Conservation (phyloP, 2,797 vertebrate species). For the Acipenser oxyrinchus region DNA sequence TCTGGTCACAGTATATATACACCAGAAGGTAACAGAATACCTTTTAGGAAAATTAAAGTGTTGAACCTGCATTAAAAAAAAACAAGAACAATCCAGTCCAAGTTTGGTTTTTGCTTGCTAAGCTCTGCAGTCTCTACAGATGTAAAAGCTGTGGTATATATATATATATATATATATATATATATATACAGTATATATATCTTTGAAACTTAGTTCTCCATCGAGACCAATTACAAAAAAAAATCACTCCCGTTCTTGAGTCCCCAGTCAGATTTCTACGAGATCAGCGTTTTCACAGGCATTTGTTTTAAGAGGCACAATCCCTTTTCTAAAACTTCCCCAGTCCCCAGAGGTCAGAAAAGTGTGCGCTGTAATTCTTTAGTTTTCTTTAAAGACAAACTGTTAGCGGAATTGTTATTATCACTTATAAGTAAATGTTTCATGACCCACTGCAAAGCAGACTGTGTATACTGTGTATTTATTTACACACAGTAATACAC, state of each 20-base stretch:
- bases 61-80: slow-evolving; percentile 11
- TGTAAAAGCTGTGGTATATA: slow-evolving; percentile 53
- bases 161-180: too few species aligned
- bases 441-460: too few species aligned
- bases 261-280: slow-evolving; percentile 9
- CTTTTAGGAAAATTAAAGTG: slow-evolving; percentile 1
- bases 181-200: too few species aligned
- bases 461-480: too few species aligned
- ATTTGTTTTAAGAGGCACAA: not conserved
- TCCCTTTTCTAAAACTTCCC: not conserved
- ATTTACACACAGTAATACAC: too few species aligned
- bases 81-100: not conserved
- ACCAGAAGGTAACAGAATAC: too few species aligned
- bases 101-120: slow-evolving; percentile 7
- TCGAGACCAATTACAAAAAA: slow-evolving; percentile 66
- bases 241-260: slow-evolving; percentile 50
- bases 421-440: too few species aligned
- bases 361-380: not conserved
- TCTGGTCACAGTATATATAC: too few species aligned
- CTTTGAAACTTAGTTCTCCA: slow-evolving; percentile 60
- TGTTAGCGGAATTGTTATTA: too few species aligned
- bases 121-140: slow-evolving; percentile 35
- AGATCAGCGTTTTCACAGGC: slow-evolving; percentile 10
- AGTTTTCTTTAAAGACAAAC: not conserved
- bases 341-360: not conserved